Base-by-base conservation (phyloP, 2,113 vertebrate genomes). In the Odontophorus gujanensis region DNA sequence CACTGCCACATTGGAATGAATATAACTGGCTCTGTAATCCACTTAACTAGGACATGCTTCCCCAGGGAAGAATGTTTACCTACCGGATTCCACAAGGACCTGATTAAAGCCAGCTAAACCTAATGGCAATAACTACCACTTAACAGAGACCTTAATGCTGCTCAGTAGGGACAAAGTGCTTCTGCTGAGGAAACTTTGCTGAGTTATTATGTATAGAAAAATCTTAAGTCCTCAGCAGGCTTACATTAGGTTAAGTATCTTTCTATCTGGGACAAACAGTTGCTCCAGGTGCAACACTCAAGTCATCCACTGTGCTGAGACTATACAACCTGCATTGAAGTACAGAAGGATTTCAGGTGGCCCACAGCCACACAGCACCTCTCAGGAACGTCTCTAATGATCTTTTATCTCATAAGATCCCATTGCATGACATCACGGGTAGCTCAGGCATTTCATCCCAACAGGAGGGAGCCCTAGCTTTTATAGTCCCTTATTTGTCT, bases 31-130 rank as follows among this genome's bases (percentile, higher is more conserved):
- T 96, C 93, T 76, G 68, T 93, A 96, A 95, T 95, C 92, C 85
- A 95, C 72, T 96, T 93, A 95, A 94, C 73, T 90, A 81, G 90
- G 95, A 90, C 85, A 87, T 30, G 81, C 90, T 95, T 95, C 91
- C 90, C 89, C 75, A 94, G 89, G 72, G 91, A 96, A 79, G 48
- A 36, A 74, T 67, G 81, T 95, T 96, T 95, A 92, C 88, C 82
- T 90, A 73, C 65, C 2, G 3, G 67, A 91, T 95, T 94, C 82
- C 93, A 79, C 71, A 86, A 93, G 85, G 91, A 93, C 76, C 67
- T 71, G 40, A 76, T 73, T 58, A 81, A 90, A 96, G 83, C 68
- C 81, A 91, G 57, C 71, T 89, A 72, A 63, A 87, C 78, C 83
- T 82, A 92, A 67, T 71, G n/a, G 67, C 65, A 92, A 45, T 90